These are phyloP conservation scores for Hycleus phaleratus DNA, from an alignment of 1,140 invertebrate genomes.

Conservation along the genomic window DNA sequence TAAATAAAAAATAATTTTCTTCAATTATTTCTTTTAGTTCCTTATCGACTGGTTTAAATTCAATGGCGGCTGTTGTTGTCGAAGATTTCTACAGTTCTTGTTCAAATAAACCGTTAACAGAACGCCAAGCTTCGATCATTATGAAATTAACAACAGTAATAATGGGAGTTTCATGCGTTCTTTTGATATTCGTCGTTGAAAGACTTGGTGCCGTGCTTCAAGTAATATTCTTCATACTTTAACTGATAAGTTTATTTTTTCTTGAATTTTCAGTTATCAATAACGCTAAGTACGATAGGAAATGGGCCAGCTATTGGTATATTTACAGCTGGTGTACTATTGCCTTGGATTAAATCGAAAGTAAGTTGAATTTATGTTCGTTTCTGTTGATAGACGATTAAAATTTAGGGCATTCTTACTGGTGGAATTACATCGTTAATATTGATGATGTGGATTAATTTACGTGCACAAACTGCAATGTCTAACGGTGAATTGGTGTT, in stretches of 20 bases:
- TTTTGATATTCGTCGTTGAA: slow-evolving; percentile 63
- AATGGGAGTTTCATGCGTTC: slow-evolving; percentile 58
- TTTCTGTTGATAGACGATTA: not conserved
- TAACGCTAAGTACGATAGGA: slow-evolving; percentile 58
- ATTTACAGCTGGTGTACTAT: slow-evolving; percentile 71
- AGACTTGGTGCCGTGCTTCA: slow-evolving; percentile 64
- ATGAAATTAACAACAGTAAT: slow-evolving; percentile 63
- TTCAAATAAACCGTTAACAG: slow-evolving; percentile 51
- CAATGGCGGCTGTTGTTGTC: slow-evolving; percentile 82
- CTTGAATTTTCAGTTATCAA: slow-evolving; percentile 47
- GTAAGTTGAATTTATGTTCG: slow-evolving; percentile 39
- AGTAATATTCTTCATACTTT: slow-evolving; percentile 24
- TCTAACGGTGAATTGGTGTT: slow-evolving; percentile 51
- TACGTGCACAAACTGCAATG: slow-evolving; percentile 68
- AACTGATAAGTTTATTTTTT: not conserved
- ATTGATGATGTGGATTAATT: slow-evolving; percentile 75
- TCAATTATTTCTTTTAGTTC: slow-evolving; percentile 52
- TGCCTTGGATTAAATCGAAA: slow-evolving; percentile 69
- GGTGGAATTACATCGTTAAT: slow-evolving; percentile 65
- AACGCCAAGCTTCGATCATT: slow-evolving; percentile 53
- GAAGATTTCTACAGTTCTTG: slow-evolving; percentile 69
- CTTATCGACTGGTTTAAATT: slow-evolving; percentile 85
- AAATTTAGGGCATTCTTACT: slow-evolving; percentile 65
- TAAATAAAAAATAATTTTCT: too few relatives aligned
- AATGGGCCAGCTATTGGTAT: slow-evolving; percentile 70